Percentiles rank a stretch among this genome's conserved stretches.
These are phyloP conservation scores for Scotopteryx bipunctaria DNA, from an alignment of 2,888 invertebrate species.

Conservation along the genomic window DNA sequence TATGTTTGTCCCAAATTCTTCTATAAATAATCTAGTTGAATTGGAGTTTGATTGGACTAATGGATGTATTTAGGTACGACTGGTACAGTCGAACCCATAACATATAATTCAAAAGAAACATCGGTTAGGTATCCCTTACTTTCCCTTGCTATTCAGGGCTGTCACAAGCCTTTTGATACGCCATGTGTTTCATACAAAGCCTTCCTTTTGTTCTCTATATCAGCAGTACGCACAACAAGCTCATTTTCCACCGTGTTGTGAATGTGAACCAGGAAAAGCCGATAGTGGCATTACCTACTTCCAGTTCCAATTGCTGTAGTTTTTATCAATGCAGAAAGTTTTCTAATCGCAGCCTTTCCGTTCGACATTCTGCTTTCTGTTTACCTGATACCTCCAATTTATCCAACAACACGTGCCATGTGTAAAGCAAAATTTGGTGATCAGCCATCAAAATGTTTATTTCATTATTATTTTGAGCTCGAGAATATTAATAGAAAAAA, in stretches of 20 bases:
- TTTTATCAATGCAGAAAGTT: conserved; percentile 25
- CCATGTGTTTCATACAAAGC: neutral
- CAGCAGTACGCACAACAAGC: neutral
- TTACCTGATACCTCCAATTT: conserved; percentile 22
- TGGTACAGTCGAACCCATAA: too few relatives aligned
- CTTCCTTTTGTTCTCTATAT: neutral
- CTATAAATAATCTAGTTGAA: too few relatives aligned
- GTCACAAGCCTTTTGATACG: too few relatives aligned
- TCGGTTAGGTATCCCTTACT: too few relatives aligned
- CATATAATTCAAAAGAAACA: too few relatives aligned
- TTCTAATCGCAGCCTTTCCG: conserved; percentile 17
- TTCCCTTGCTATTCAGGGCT: too few relatives aligned
- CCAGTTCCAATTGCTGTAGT: conserved; percentile 21
- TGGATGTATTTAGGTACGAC: too few relatives aligned
- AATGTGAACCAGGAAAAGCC: conserved; percentile 10
- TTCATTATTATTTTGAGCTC: neutral
- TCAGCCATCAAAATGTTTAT: neutral
- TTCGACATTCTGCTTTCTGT: conserved; percentile 14
- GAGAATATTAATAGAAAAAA: too few relatives aligned
- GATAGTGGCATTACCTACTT: conserved; percentile 7
- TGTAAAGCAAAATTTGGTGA: neutral
- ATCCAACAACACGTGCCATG: neutral
- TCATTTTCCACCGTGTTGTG: neutral
- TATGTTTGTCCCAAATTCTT: too few relatives aligned
- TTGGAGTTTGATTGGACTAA: too few relatives aligned